These are phyloP conservation scores for Ditylenchus weischeri DNA, from an alignment of 2,888 invertebrate genomes.

Conservation along the genomic window DNA sequence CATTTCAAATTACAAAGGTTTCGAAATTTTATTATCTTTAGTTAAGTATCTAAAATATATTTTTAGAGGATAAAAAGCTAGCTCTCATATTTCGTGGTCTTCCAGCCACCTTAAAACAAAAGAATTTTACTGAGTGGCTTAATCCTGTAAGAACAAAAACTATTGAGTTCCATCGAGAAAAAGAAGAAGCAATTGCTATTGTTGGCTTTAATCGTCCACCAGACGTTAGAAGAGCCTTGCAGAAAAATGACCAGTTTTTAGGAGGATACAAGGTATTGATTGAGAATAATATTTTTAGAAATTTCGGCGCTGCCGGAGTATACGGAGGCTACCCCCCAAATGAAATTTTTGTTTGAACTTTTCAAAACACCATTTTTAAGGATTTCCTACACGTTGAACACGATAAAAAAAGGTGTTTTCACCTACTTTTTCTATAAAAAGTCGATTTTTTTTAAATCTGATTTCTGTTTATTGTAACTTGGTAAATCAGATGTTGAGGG, in stretches of 20 bases:
- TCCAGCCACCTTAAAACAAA: constrained; percentile 47
- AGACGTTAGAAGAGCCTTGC: constrained; percentile 46
- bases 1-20: constrained; percentile 16
- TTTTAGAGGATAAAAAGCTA: constrained; percentile 45
- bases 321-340: too few relatives aligned
- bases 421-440: too few relatives aligned
- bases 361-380: too few relatives aligned
- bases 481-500: too few relatives aligned
- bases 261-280: constrained; percentile 53
- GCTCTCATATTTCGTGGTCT: constrained; percentile 50
- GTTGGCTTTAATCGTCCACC: constrained; percentile 47
- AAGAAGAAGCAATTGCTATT: constrained; percentile 38
- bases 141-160: constrained; percentile 52
- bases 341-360: too few relatives aligned
- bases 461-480: too few relatives aligned
- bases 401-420: too few relatives aligned
- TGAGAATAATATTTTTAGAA: too few relatives aligned
- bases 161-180: constrained; percentile 35
- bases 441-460: too few relatives aligned
- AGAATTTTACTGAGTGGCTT: constrained; percentile 53
- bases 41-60: background rate
- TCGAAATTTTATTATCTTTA: background rate
- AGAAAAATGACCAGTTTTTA: constrained; percentile 44
- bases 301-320: too few relatives aligned
- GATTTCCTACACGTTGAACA: too few relatives aligned